A percentile compares a stretch with the other conserved stretches of the same genome.
phyloP scores from a whole-genome alignment of 2,888 invertebrate genomes.

The Xestia c-nigrum region DNA sequence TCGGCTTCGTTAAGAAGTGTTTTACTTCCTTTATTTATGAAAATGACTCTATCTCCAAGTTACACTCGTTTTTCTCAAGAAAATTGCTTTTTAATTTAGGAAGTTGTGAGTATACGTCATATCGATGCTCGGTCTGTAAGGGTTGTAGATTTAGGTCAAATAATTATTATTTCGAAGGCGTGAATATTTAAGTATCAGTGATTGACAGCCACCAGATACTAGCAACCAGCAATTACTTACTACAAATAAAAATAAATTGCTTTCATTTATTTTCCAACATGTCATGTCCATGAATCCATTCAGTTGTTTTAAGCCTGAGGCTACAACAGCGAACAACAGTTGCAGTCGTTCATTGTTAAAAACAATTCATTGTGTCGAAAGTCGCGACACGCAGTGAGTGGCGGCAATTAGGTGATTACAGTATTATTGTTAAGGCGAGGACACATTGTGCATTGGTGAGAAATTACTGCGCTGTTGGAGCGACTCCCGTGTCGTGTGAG shows the following conservation, averaged over 20 bases:
- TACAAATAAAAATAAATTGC: conserved; percentile 17
- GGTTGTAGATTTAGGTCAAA: neutral
- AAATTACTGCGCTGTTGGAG: conserved; percentile 12
- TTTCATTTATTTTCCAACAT: conserved; percentile 27
- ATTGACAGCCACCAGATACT: conserved; percentile 16
- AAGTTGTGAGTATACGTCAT: too few species aligned
- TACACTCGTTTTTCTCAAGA: too few species aligned
- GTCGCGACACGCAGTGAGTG: conserved; percentile 65
- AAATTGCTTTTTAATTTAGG: too few species aligned
- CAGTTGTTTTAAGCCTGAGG: conserved; percentile 48
- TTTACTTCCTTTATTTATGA: too few species aligned
- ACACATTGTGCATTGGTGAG: conserved; percentile 53
- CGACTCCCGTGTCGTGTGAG: neutral
- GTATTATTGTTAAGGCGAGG: conserved; percentile 59
- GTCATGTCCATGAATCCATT: conserved; percentile 48
- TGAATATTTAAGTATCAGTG: neutral
- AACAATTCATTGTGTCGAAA: conserved; percentile 73
- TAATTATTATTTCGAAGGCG: neutral
- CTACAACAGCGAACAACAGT: conserved; percentile 47
- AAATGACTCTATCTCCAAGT: too few species aligned
- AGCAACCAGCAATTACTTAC: conserved; percentile 16
- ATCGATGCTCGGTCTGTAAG: neutral
- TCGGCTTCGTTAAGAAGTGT: too few species aligned
- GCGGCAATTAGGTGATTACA: conserved; percentile 69
- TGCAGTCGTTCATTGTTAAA: conserved; percentile 61